Conservation (phyloP, 2,797 vertebrate genomes). For the Chromobotia macracanthus region DNA sequence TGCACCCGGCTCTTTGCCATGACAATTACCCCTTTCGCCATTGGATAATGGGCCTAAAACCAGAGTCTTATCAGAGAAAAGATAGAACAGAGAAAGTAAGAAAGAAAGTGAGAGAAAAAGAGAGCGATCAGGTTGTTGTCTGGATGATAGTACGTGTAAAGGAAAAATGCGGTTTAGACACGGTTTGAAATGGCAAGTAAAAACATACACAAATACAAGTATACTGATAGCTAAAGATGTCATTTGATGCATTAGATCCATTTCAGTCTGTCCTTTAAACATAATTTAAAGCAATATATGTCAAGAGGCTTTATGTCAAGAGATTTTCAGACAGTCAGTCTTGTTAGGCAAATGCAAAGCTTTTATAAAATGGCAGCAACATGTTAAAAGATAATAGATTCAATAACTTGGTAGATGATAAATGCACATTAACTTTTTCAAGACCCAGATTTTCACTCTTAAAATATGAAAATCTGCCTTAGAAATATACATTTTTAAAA, state of each 20-base stretch:
- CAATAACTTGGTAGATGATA: too few species aligned
- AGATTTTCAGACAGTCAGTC: background rate
- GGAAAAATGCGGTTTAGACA: too few species aligned
- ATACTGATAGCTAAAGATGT: background rate
- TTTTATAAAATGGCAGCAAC: slow-evolving; percentile 6
- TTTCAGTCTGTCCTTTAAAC: background rate
- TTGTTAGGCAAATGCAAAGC: background rate
- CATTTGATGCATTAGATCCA: background rate
- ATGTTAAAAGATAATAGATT: too few species aligned
- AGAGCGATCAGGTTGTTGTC: background rate
- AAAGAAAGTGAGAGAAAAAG: slow-evolving; percentile 2
- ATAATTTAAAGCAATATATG: background rate
- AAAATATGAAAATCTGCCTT: too few species aligned
- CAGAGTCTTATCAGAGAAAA: slow-evolving; percentile 64
- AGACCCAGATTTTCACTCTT: too few species aligned
- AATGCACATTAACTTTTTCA: too few species aligned
- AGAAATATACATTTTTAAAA: too few species aligned
- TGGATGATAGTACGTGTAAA: slow-evolving; percentile 11
- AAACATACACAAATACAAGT: slow-evolving; percentile 12
- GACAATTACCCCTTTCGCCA: slow-evolving; percentile 65
- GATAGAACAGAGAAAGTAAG: slow-evolving; percentile 39
- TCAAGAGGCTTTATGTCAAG: too few species aligned
- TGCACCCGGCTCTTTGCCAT: slow-evolving; percentile 51
- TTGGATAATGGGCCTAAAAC: slow-evolving; percentile 60
- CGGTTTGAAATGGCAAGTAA: slow-evolving; percentile 1